Base-by-base conservation (phyloP, 1,140 invertebrate species). In the Scaptomyza graminum region DNA sequence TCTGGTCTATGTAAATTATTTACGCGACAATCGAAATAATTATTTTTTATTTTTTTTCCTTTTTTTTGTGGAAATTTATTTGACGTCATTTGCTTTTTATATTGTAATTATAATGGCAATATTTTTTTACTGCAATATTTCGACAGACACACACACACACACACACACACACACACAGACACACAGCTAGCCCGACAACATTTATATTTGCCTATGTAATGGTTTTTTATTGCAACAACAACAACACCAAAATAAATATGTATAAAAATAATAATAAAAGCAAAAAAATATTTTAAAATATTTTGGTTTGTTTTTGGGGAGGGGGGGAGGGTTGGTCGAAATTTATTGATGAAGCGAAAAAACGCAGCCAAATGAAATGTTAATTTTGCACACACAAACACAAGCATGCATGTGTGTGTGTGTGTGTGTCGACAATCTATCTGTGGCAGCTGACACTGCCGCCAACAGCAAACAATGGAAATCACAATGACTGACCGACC, bases 141-240 rank as follows among this genome's bases (percentile, higher is more conserved):
- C 46, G 56, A 62, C 67, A 79, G 50, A 64, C 46, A 72, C 31
- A 52, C 15, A 41, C 31, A 15, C 41, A 49, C n/a, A 51, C 28
- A 49, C 5, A 60, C 44, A 25, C 13, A 12, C 8, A 41, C 22
- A 15, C 34, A 49, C n/a, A 51, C 28, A 49, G 0, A 49, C 44
- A 25, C 13, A 9, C 8, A 34, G n/a, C 39, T 5, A 12, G 54
- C 9, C 54, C 37, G 63, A 60, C 50, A 55, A 79, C 72, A 81
- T 79, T 72, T 75, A 78, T 87, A 87, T 87, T 87, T 87, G 80
- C 52, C 76, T 76, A 84, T 84, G 82, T 87, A 87, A 87, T 79
- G 82, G 77, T 87, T 87, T 87, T 87, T 87, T 87, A 87, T 87
- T 87, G 74, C 25, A 68, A 81, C 18, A 22, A 22, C 18, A 22